Evolutionary conservation across 2,113 vertebrate species (phyloP).

Genomic region (Leptobrachium ailaonicum): DNA sequence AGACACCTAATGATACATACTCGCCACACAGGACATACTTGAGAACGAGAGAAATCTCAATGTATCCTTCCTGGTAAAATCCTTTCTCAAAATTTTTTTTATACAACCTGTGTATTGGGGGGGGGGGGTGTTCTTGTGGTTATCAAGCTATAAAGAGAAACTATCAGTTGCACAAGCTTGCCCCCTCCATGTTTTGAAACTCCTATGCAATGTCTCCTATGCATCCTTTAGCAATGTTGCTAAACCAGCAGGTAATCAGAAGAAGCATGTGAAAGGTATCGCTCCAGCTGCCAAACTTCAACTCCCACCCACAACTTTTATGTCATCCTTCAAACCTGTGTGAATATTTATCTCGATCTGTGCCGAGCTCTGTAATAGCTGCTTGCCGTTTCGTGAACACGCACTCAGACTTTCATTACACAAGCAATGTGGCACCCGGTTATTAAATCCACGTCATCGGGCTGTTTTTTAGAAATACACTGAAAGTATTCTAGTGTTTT

Average conservation of each 20-base stretch:
- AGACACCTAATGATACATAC: too few relatives aligned
- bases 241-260: not conserved
- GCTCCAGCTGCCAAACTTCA: not conserved
- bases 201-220: too few relatives aligned
- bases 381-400: constrained; percentile 6
- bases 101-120: too few relatives aligned
- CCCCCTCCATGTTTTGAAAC: too few relatives aligned
- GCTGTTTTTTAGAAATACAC: constrained; percentile 20
- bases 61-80: too few relatives aligned
- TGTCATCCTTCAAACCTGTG: not conserved
- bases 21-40: too few relatives aligned
- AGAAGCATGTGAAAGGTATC: not conserved
- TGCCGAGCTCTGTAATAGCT: constrained; percentile 22
- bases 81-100: too few relatives aligned
- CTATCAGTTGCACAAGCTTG: too few relatives aligned
- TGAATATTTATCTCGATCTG: constrained; percentile 14
- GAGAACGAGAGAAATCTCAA: too few relatives aligned
- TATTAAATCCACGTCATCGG: constrained; percentile 20
- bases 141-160: too few relatives aligned
- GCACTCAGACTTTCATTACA: not conserved
- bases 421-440: constrained; percentile 1
- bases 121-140: too few relatives aligned
- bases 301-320: constrained; percentile 17
- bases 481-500: constrained; percentile 22
- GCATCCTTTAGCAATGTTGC: too few relatives aligned